Evolutionary conservation across 1,140 invertebrate genomes (phyloP), one percentile per base, ranked within the genome.

Genomic region (Lepidotrigona ventralis): DNA sequence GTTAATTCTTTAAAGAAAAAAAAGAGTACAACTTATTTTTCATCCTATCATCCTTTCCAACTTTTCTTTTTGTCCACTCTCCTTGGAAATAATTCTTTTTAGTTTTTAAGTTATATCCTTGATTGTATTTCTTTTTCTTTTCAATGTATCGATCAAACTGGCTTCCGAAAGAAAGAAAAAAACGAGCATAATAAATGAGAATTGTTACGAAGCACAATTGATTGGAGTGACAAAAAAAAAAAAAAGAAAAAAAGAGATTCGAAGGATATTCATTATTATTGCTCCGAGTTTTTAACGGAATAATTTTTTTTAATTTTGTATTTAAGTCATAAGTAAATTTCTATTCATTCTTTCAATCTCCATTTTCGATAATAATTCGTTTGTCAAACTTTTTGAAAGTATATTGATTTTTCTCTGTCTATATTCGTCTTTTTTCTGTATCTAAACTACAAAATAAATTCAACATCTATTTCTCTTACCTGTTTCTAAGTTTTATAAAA

Each of bases 1-100:
- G 72, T 63, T 92, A 91, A 77, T 83, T 79, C 85, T 84, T 91
- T 86, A 85, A 56, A 46, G 6, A 5, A 82, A 46, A n/a, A n/a
- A 82, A 74, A 58, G 46, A 83, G 56, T 78, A 83, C 56, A 70
- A 78, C n/a, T 78, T 78, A 81, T 78, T 78, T 83, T 63, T 83
- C 81, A 78, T 78, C 66, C 75, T 70, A 29, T 51, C 53, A 4
- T 23, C 46, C 81, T 29, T 54, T 54, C 74, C 81, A 53, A 63
- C 75, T 78, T 78, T 60, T 83, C 66, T 78, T 83, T 83, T 68
- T 53, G 21, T 21, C 81, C 66, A 54, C 0, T 69, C 0, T 69
- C 74, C 81, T 63, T 29, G n/a, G 11, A 5, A 71, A 70, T 17
- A 51, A 54, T 54, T 78, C 54, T 70, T 64, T 78, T 78, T 83